phyloP scores from a whole-genome alignment of 2,113 vertebrate genomes.

The Xenopus tropicalis region UCB_Xtro_10.0 CM004451.2:64566001-64566500 shows the following conservation, averaged over 20 bases:
- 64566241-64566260: constrained; percentile 5
- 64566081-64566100: too few species aligned
- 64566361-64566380: constrained; percentile 41
- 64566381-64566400: constrained; percentile 43
- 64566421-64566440: constrained; percentile 45
- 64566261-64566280: constrained; percentile 12
- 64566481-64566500: constrained; percentile 26
- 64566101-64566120: too few species aligned
- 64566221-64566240: too few species aligned
- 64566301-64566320: constrained; percentile 8
- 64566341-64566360: constrained; percentile 40
- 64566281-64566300: constrained; percentile 26
- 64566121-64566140: too few species aligned
- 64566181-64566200: too few species aligned
- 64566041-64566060: too few species aligned
- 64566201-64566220: too few species aligned
- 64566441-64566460: constrained; percentile 43
- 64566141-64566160: too few species aligned
- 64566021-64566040: too few species aligned
- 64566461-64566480: constrained; percentile 29
- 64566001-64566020: too few species aligned
- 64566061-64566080: too few species aligned
- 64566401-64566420: constrained; percentile 44
- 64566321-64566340: constrained; percentile 36
- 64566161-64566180: too few species aligned